Percentiles rank a stretch among this genome's conserved stretches.
Conservation (phyloP, 2,113 vertebrate genomes). For the Laterallus jamaicensis region DNA sequence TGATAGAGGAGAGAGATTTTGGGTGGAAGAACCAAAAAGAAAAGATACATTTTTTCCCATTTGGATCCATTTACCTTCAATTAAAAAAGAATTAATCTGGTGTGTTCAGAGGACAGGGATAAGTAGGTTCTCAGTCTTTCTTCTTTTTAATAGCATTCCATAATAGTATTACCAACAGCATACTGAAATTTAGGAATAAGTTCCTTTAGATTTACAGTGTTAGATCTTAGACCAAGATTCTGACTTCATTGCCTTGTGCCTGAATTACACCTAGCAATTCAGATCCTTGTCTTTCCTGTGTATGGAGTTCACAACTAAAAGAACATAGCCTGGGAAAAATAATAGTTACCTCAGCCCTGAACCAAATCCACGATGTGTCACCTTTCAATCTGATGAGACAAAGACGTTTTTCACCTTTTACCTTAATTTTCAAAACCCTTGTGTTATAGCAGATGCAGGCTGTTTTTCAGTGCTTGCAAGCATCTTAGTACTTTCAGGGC, state of each 20-base stretch:
- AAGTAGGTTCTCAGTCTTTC: not conserved
- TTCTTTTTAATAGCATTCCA: not conserved
- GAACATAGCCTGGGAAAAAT: not conserved
- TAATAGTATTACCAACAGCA: not conserved
- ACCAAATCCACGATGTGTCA: not conserved
- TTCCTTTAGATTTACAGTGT: not conserved
- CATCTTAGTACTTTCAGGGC: not conserved
- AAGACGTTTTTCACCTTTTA: not conserved
- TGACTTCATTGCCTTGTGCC: not conserved
- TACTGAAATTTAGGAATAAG: not conserved
- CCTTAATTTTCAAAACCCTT: not conserved
- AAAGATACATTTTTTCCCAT: not conserved
- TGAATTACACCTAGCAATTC: not conserved
- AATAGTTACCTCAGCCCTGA: not conserved
- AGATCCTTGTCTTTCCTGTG: not conserved
- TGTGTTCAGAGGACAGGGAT: not conserved
- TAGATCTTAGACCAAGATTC: not conserved
- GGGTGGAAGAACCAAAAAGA: not conserved
- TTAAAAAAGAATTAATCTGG: not conserved
- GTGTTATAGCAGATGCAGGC: not conserved
- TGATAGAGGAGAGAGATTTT: not conserved
- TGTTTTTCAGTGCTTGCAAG: not conserved
- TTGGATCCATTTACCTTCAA: not conserved
- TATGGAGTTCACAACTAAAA: not conserved
- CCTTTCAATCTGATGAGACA: not conserved